These are phyloP conservation scores for Myotis daubentonii DNA, from an alignment of 2,797 vertebrate species.

Conservation along the genomic window DNA sequence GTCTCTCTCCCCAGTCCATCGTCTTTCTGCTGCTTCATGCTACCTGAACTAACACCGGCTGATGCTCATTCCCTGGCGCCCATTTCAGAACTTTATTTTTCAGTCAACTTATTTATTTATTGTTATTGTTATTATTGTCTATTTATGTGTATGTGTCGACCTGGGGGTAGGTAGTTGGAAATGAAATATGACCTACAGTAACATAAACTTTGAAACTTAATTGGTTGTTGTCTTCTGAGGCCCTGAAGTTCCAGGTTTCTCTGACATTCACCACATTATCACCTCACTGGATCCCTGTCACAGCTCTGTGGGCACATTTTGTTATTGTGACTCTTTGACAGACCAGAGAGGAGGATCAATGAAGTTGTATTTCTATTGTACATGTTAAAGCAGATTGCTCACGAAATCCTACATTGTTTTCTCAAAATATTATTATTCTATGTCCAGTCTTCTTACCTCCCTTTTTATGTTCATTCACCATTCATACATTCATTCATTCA, in stretches of 20 bases:
- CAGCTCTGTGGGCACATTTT: not conserved
- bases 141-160: not conserved
- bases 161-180: not conserved
- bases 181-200: not conserved
- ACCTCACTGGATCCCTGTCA: not conserved
- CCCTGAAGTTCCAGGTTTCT: not conserved
- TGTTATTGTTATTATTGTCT: not conserved
- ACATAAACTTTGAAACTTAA: not conserved
- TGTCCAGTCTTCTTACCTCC: not conserved
- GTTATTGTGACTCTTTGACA: not conserved
- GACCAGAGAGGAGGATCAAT: not conserved
- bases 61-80: not conserved
- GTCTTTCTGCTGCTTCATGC: not conserved
- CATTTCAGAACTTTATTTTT: conserved; percentile 7
- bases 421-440: not conserved
- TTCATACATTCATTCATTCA: not conserved
- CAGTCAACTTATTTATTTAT: not conserved
- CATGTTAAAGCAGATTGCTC: not conserved
- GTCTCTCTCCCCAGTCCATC: not conserved
- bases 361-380: not conserved
- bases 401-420: not conserved
- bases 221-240: not conserved
- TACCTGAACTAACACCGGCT: not conserved
- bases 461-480: not conserved
- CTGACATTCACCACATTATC: not conserved